Conservation (phyloP, 2,113 vertebrate genomes). For the Theristicus caerulescens region DNA sequence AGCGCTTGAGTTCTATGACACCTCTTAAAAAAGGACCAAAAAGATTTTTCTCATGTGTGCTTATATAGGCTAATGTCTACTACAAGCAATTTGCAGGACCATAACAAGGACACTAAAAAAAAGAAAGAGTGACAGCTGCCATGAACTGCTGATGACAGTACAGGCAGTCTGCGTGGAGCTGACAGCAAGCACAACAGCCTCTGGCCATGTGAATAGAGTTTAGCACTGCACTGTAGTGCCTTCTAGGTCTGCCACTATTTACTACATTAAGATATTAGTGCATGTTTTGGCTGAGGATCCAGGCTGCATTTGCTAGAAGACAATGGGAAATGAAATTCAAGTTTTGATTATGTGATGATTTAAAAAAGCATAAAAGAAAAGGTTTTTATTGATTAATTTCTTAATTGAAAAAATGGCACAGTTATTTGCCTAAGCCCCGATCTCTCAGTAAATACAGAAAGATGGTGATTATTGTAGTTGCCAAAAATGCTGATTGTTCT, state of each 20-base stretch:
- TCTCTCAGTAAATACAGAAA: not conserved
- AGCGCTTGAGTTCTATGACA: not conserved
- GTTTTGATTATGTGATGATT: not conserved
- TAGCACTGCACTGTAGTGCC: not conserved
- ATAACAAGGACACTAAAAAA: not conserved
- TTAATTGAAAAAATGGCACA: not conserved
- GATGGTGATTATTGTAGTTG: not conserved
- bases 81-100: not conserved
- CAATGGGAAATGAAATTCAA: not conserved
- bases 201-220: not conserved
- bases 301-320: not conserved
- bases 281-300: not conserved
- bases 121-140: not conserved
- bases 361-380: not conserved
- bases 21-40: not conserved
- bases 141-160: fast-evolving
- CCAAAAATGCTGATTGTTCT: not conserved
- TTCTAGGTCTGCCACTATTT: not conserved
- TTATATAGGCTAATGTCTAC: not conserved
- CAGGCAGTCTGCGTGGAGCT: not conserved
- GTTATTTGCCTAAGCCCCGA: not conserved
- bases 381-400: not conserved
- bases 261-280: not conserved
- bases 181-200: not conserved
- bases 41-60: not conserved